Evolutionary conservation across 2,888 invertebrate genomes (phyloP).

Genomic region (Drosophila mimetica): DNA sequence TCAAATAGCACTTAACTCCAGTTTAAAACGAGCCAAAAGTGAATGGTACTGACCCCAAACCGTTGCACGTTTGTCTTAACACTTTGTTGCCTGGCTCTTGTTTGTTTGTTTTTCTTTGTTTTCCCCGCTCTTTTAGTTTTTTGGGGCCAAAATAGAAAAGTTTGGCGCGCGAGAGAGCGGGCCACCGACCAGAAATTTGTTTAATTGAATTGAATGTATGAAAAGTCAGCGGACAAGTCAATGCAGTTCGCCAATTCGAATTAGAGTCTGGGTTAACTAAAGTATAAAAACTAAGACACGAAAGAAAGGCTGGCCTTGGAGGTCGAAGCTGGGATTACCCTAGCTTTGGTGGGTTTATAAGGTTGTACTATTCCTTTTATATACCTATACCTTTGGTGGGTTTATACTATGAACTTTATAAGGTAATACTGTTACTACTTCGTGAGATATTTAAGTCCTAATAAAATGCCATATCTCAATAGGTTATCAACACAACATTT

Average conservation of each 20-base stretch:
- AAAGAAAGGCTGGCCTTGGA: conserved; percentile 13
- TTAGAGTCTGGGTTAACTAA: conserved; percentile 57
- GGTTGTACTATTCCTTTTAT: too few relatives aligned
- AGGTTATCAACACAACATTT: too few relatives aligned
- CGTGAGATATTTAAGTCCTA: too few relatives aligned
- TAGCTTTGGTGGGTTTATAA: background rate
- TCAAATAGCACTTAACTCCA: conserved; percentile 80
- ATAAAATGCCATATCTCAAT: too few relatives aligned
- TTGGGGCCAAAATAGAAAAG: conserved; percentile 76
- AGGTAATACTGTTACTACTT: background rate
- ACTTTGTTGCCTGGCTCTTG: conserved; percentile 76
- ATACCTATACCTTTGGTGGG: background rate
- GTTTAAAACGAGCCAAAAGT: conserved; percentile 79
- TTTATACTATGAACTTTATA: too few relatives aligned
- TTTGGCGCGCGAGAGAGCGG: conserved; percentile 63
- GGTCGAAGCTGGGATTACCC: conserved; percentile 13
- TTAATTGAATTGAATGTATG: conserved; percentile 77
- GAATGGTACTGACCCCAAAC: conserved; percentile 78
- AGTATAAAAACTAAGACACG: conserved; percentile 24
- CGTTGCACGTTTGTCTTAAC: conserved; percentile 77
- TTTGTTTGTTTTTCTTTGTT: conserved; percentile 67
- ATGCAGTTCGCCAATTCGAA: conserved; percentile 59
- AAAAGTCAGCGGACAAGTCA: conserved; percentile 71
- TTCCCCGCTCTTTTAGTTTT: conserved; percentile 44
- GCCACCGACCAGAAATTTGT: conserved; percentile 66